Base-by-base conservation (phyloP, 2,888 invertebrate species). In the Harpalus rubripes region DNA sequence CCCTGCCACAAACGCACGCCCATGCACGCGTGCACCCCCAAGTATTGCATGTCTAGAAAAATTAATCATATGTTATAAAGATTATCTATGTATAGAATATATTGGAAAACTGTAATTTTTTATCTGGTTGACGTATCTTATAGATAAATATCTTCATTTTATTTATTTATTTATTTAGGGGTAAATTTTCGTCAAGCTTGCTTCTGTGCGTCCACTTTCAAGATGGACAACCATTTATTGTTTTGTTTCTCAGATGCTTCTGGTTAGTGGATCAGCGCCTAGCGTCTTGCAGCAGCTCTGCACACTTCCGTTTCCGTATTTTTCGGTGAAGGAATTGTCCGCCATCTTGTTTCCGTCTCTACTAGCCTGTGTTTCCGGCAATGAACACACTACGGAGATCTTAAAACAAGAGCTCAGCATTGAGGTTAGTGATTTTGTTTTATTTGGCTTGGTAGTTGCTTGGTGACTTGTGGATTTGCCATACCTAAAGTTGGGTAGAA, bases 281-380 rank as follows among this genome's bases (percentile, higher is more conserved):
- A 96, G 96, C 58, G 96, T 96, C 72, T 93, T 98, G 22, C 97
- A 96, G 91, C 97, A 96, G 88, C 92, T 98, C 65, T 97, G 97
- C 91, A 95, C 94, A 0, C 91, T 98, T 87, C 97, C 98, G 0
- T 96, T 97, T 88, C 95, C 95, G 88, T 98, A 97, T 93, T 96
- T 98, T 91, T 96, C 96, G 72, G 96, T 96, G 85, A 94, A 94
- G 39, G 90, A 92, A 1, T 93, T 97, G 87, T 94, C 95, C 85
- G 93, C 93, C 86, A 93, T 95, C 80, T 93, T 98, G 80, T 94
- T 96, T 90, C 97, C 98, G 0, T 96, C 97, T 0, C 92, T 98
- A 63, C 93, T 96, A 85, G 96, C 96, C 26, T 93, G 94, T 90
- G 93, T 95, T 89, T 91, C 93, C 89, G 90, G 94, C 72, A 95